Evolutionary conservation across 2,797 vertebrate species (phyloP).

Genomic region (Platalea minor): DNA sequence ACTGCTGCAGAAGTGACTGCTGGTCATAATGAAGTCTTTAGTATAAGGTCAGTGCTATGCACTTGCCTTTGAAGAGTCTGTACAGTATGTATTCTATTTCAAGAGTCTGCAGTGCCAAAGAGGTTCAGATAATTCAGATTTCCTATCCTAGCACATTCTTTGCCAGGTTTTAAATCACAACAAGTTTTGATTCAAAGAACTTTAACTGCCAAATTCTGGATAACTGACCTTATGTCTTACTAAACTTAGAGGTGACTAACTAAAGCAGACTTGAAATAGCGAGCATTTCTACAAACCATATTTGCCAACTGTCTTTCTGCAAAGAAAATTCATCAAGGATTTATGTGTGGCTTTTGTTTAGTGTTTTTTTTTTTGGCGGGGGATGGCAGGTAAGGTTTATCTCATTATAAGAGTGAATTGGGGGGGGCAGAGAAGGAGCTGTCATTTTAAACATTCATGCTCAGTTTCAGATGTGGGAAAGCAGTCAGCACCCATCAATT

Average conservation of each 20-base stretch:
- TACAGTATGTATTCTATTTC: background rate
- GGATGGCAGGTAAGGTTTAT: background rate
- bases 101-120: background rate
- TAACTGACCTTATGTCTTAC: background rate
- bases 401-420: background rate
- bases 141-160: background rate
- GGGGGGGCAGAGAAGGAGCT: accelerated
- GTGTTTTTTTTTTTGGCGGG: accelerated
- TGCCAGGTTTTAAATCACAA: background rate
- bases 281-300: background rate
- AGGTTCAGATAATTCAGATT: background rate
- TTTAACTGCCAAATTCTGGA: background rate
- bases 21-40: background rate
- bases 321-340: background rate
- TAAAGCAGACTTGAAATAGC: background rate
- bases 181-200: background rate
- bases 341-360: background rate
- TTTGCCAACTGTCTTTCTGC: background rate
- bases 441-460: background rate
- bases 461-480: background rate
- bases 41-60: background rate
- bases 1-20: slow-evolving; percentile 11
- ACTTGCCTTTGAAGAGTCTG: background rate
- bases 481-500: background rate
- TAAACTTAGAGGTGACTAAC: background rate